These are phyloP conservation scores for Neomorphus geoffroyi DNA, from an alignment of 2,797 vertebrate genomes.

Conservation along the genomic window DNA sequence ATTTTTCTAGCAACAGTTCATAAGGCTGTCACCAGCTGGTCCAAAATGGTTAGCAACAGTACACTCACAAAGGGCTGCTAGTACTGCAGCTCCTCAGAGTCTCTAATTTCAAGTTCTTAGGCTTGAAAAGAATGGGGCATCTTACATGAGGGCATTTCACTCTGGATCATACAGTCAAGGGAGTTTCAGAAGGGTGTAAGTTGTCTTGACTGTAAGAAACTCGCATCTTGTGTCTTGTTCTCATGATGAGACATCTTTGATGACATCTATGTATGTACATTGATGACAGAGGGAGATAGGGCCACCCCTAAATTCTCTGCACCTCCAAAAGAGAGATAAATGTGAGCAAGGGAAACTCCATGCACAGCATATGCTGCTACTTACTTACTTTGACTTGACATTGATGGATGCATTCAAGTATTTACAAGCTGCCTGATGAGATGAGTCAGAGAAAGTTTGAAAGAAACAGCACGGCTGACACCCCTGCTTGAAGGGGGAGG, in stretches of 20 bases:
- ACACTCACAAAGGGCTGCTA: background rate
- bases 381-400: slow-evolving; percentile 52
- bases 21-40: background rate
- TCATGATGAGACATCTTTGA: background rate
- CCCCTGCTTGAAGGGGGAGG: slow-evolving; percentile 68
- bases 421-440: slow-evolving; percentile 71
- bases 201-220: background rate
- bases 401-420: slow-evolving; percentile 66
- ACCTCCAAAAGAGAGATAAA: background rate
- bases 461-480: slow-evolving; percentile 69
- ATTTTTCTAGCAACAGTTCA: slow-evolving; percentile 27
- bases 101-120: background rate
- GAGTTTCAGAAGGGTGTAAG: background rate
- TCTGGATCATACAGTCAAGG: background rate
- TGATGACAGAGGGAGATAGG: background rate
- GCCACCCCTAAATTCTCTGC: background rate
- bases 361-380: slow-evolving; percentile 3
- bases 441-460: slow-evolving; percentile 70
- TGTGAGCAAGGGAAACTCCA: slow-evolving; percentile 10
- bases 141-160: background rate
- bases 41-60: background rate
- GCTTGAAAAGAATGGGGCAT: background rate
- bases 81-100: background rate
- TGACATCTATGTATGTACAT: background rate
- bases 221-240: background rate